A percentile compares a stretch with the other conserved stretches of the same genome.
These are phyloP conservation scores for Calliphora vicina DNA, from an alignment of 1,140 invertebrate genomes.

Conservation along the genomic window DNA sequence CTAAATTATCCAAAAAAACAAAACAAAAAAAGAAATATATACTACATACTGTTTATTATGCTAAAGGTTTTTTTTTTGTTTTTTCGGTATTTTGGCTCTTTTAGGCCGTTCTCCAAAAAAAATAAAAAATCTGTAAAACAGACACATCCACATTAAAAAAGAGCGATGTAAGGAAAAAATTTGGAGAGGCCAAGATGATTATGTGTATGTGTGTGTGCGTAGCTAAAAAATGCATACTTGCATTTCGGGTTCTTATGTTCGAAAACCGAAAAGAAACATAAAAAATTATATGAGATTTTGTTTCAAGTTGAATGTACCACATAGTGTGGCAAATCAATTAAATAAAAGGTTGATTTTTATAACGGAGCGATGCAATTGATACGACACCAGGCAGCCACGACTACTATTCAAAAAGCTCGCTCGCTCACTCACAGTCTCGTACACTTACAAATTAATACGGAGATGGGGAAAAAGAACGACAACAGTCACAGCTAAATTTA, in stretches of 20 bases:
- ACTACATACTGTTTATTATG: conserved; percentile 17
- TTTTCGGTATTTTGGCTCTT: too few species aligned
- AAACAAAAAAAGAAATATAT: conserved; percentile 13
- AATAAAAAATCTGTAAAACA: too few species aligned
- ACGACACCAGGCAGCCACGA: conserved; percentile 18
- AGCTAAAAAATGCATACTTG: background rate
- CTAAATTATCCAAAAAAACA: background rate
- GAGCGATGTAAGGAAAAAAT: background rate
- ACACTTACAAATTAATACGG: too few species aligned
- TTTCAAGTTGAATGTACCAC: conserved; percentile 33
- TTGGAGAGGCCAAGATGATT: background rate
- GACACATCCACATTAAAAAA: background rate
- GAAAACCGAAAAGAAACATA: background rate
- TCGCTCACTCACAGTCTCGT: background rate
- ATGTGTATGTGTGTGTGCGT: background rate
- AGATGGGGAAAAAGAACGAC: background rate
- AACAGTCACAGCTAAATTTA: background rate
- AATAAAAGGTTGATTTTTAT: conserved; percentile 35
- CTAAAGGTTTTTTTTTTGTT: background rate
- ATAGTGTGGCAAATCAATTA: conserved; percentile 35
- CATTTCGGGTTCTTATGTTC: conserved; percentile 2
- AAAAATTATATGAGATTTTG: conserved; percentile 15
- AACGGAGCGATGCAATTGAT: conserved; percentile 34
- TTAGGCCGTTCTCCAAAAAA: background rate
- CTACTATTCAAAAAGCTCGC: background rate